Evolutionary conservation across 2,113 vertebrate species (phyloP), one percentile per base, ranked within the genome.

Genomic region (Noturus placidus): DNA sequence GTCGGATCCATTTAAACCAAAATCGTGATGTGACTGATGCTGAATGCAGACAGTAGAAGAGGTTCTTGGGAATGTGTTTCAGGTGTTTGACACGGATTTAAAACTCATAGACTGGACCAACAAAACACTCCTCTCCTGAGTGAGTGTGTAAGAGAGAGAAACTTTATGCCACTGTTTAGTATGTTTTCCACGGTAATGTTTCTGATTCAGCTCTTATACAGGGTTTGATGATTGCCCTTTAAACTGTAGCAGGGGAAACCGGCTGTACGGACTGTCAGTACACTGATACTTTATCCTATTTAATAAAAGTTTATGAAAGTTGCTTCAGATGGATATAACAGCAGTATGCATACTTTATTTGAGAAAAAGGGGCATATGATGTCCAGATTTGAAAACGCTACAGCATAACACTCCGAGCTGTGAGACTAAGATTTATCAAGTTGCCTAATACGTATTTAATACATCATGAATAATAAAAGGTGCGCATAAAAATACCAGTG

Each of bases 1-100:
- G 95, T 94, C 95, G 0, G 95, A 96, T 91, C 95, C 95, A 1
- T 96, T 93, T 87, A 95, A 95, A 83, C 69, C 94, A 67, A 96
- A 95, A 92, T 95, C 92, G 92, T 77, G 86, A 87, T 74, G 70
- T 38, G 25, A 74, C 25, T 8, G 17, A 69, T 54, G 30, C 17
- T n/a, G 56, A 35, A 77, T 42, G 69, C 30, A 10, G 74, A 46
- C 13, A 0, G 42, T 38, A 72, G 85, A 83, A 56, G 35, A 87
- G 70, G 3, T 7, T 69, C 65, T 85, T 4, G 33, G 79, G 70
- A 79, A 57, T 57, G 85, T 65, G 81, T 89, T 22, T 33, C 42
- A 57, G 83, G 87, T 38, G 52, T 76, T 42, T 87, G n/a, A n/a
- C 20, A 50, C 17, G 14, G n/a, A 35, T n/a, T 56, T 15, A 65